A percentile compares a stretch with the other conserved stretches of the same genome.
Evolutionary conservation across 2,888 invertebrate genomes (phyloP).

Genomic region (Eumerus sabulonum): DNA sequence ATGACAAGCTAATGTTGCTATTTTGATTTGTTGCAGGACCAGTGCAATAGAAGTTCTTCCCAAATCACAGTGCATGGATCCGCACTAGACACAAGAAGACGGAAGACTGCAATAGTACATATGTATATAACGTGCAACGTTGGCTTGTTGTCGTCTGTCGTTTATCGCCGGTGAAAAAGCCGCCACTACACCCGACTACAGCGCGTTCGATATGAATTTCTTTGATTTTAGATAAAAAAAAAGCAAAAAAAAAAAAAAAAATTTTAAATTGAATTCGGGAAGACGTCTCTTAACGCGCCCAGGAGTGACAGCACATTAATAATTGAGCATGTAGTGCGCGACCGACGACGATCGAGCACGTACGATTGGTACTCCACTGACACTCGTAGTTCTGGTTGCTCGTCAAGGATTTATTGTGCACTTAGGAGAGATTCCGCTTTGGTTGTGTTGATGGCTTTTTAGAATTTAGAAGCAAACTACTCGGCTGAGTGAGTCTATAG

Average conservation of each 20-base stretch:
- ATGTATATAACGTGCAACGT: conserved; percentile 28
- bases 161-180: too few species aligned
- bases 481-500: conserved; percentile 33
- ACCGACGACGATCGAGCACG: conserved; percentile 17
- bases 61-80: conserved; percentile 15
- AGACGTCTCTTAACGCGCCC: conserved; percentile 60
- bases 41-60: conserved; percentile 17
- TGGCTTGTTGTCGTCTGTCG: too few species aligned
- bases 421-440: conserved; percentile 20
- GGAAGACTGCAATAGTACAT: too few species aligned
- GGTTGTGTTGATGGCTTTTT: conserved; percentile 6
- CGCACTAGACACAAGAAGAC: conserved; percentile 4
- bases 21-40: conserved; percentile 63
- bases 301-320: conserved; percentile 64
- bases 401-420: conserved; percentile 65
- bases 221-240: neutral
- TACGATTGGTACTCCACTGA: too few species aligned
- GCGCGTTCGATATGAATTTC: conserved; percentile 32
- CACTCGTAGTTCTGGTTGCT: conserved; percentile 25
- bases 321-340: conserved; percentile 52
- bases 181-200: too few species aligned
- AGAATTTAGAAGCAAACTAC: conserved; percentile 1
- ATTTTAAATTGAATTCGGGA: conserved; percentile 25
- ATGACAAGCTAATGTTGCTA: conserved; percentile 65
- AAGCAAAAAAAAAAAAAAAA: too few species aligned